Base-by-base conservation (phyloP, 2,113 vertebrate species). In the Cynoglossus semilaevis region DNA sequence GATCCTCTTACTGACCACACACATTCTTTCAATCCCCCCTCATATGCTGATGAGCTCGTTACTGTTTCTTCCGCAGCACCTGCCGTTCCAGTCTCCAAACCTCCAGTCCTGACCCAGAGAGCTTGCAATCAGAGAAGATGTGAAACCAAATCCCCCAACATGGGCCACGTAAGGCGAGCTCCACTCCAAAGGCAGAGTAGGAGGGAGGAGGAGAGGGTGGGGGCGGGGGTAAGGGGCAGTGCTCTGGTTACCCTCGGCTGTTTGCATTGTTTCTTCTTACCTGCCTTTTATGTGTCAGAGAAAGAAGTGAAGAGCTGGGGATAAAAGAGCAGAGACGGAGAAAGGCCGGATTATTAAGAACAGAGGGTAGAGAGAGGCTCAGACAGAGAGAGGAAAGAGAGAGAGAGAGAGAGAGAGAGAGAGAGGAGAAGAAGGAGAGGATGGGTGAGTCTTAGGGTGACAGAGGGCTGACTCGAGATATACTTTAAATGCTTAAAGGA, bases 91-190 rank as follows among this genome's bases (percentile, higher is more conserved):
- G 71, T 71, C 53, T 42, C 35, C 51, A 34, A 9, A 65, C 63
- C 49, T 68, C 52, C 67, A 67, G 53, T 57, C 63, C 66, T 74
- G 82, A 84, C 76, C 81, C 66, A 70, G 63, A 72, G 61, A 85
- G 79, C 67, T 75, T 87, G 88, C 83, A 89, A 92, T 89, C 84
- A 88, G 87, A 92, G 90, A 91, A 82, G 86, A 65, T 78, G 73
- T 76, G 90, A 87, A 90, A 91, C 86, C 40, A 52, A 86, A 90
- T 76, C 75, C 82, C 82, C 55, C 42, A 54, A 70, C 60, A 71
- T 74, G 58, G 63, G 58, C 22, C 78, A 81, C 67, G 90, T 86
- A 92, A 91, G 77, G 44, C 45, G 89, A 91, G 85, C 84, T 47
- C 72, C 69, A 74, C 70, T 76, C 64, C 61, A 72, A 75, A 29